These are phyloP conservation scores for Onychomys leucogaster DNA, from an alignment of 2,797 vertebrate species.

Conservation along the genomic window DNA sequence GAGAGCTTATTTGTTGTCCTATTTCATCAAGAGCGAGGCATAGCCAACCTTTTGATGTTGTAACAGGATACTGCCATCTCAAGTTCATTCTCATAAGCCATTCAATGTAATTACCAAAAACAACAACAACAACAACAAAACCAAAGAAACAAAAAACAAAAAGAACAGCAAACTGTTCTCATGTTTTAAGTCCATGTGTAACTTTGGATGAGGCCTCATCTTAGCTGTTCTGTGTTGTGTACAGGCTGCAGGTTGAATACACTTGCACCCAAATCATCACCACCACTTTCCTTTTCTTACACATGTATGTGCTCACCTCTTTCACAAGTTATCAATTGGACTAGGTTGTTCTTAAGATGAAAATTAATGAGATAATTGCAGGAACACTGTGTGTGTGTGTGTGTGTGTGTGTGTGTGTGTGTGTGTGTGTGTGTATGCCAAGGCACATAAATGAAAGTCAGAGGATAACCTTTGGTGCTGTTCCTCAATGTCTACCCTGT, in stretches of 20 bases:
- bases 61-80: neutral
- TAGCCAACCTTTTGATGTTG: neutral
- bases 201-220: neutral
- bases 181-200: neutral
- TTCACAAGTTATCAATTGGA: neutral
- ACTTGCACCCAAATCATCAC: neutral
- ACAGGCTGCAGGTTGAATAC: neutral
- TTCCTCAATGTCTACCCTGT: neutral
- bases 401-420: neutral
- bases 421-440: too few species aligned
- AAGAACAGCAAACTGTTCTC: neutral
- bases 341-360: neutral
- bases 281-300: neutral
- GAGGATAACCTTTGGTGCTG: neutral
- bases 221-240: neutral
- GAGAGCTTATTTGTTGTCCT: neutral
- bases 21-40: neutral
- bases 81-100: neutral
- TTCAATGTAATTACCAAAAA: neutral
- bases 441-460: neutral
- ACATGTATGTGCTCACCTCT: neutral
- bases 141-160: neutral
- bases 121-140: neutral
- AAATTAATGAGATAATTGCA: neutral
- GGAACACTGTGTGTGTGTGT: too few species aligned